These are phyloP conservation scores for Tiliqua scincoides DNA, from an alignment of 2,113 vertebrate species.

Conservation along the genomic window DNA sequence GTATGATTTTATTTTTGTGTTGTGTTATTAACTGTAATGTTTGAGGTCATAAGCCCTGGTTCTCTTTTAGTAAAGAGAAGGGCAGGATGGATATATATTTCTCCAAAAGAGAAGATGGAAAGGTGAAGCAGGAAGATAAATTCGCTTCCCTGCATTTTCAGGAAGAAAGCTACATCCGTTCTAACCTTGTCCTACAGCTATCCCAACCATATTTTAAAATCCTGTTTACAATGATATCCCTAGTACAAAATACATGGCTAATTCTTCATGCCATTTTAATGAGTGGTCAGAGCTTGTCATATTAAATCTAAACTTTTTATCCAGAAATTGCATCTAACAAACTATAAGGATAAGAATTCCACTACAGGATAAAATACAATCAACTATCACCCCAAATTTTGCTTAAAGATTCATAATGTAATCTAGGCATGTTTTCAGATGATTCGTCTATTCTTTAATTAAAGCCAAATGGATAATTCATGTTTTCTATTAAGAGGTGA, in stretches of 20 bases:
- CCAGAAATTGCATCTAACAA: neutral
- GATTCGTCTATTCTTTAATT: rapidly evolving
- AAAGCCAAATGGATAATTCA: neutral
- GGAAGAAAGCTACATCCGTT: neutral
- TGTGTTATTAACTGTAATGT: too few species aligned
- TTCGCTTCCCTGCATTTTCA: neutral
- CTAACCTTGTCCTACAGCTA: neutral
- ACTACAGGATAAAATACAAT: neutral
- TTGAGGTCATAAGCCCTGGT: too few species aligned
- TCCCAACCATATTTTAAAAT: neutral
- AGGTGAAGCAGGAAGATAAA: too few species aligned
- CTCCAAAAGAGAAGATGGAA: too few species aligned
- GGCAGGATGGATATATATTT: too few species aligned
- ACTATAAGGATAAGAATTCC: neutral
- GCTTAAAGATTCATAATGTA: neutral
- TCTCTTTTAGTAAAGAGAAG: too few species aligned
- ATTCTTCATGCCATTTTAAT: neutral
- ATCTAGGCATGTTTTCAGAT: neutral
- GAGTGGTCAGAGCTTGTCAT: neutral
- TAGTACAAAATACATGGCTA: neutral
- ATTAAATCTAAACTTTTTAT: neutral
- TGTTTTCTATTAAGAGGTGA: neutral
- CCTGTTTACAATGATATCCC: neutral
- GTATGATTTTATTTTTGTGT: too few species aligned
- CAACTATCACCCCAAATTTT: neutral